phyloP scores from a whole-genome alignment of 1,140 invertebrate genomes.

The Orchestia grillus region DNA sequence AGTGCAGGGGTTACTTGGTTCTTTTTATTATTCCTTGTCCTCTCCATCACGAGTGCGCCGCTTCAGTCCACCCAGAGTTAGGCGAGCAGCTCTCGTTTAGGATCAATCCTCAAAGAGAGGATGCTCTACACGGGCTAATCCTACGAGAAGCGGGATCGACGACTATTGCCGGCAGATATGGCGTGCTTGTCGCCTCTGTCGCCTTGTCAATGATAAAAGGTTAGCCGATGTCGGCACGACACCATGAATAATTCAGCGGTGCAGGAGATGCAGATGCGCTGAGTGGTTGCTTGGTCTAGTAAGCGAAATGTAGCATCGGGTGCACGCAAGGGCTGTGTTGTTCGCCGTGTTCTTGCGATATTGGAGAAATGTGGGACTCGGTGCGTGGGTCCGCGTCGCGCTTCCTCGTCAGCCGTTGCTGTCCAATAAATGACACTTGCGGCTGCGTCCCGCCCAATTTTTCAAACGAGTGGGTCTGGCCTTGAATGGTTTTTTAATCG shows the following conservation, averaged over 20 bases:
- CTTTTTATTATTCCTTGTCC: not conserved
- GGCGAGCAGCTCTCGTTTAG: conserved; percentile 32
- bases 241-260: conserved; percentile 48
- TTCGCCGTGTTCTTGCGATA: not conserved
- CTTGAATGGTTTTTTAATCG: not conserved
- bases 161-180: conserved; percentile 43
- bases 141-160: conserved; percentile 47
- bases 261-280: conserved; percentile 50
- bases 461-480: not conserved
- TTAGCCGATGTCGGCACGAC: conserved; percentile 53
- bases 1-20: not conserved
- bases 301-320: conserved; percentile 25
- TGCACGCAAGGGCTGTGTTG: not conserved
- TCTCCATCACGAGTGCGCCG: not conserved
- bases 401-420: not conserved
- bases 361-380: not conserved
- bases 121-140: conserved; percentile 38
- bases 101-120: conserved; percentile 54
- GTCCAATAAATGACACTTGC: not conserved
- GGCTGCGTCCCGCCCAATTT: not conserved
- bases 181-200: conserved; percentile 53
- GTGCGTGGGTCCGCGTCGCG: not conserved
- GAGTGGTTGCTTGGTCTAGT: conserved; percentile 44
- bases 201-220: conserved; percentile 56
- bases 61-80: conserved; percentile 9